Evolutionary conservation across 2,797 vertebrate genomes (phyloP).

Genomic region (Ctenosaura bakeri): DNA sequence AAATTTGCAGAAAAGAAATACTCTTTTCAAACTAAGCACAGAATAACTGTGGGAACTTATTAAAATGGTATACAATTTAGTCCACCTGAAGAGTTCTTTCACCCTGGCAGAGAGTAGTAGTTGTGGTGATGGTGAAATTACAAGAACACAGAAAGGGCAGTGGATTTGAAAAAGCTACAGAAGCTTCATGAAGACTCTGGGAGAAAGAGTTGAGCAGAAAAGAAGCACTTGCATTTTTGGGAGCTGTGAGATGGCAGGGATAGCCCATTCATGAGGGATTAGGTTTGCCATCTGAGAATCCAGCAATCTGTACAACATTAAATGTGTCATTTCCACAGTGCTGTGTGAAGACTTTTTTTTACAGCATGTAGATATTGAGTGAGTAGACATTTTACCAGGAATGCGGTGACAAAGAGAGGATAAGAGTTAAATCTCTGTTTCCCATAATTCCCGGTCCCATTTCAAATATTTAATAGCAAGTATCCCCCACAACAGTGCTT

Average conservation of each 20-base stretch:
- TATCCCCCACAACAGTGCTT: background rate
- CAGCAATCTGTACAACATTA: background rate
- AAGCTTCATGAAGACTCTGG: background rate
- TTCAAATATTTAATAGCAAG: background rate
- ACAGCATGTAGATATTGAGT: too few species aligned
- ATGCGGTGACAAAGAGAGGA: background rate
- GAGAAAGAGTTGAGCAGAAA: background rate
- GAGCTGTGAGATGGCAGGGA: background rate
- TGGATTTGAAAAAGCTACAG: background rate
- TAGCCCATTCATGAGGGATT: too few species aligned
- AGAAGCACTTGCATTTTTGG: background rate
- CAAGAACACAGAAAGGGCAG: slow-evolving; percentile 1
- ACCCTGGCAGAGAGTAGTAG: background rate
- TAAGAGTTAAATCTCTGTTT: background rate
- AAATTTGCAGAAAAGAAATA: slow-evolving; percentile 6
- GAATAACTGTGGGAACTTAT: slow-evolving; percentile 24
- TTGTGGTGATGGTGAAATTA: background rate
- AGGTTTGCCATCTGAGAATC: background rate
- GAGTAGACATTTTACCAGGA: background rate
- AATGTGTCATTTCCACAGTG: background rate
- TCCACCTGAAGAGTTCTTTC: background rate
- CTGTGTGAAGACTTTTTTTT: background rate
- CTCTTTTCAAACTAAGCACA: background rate
- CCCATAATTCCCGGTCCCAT: background rate
- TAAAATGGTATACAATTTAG: slow-evolving; percentile 12